Conservation (phyloP, 2,113 vertebrate genomes). For the Choloepus hoffmanni region DNA sequence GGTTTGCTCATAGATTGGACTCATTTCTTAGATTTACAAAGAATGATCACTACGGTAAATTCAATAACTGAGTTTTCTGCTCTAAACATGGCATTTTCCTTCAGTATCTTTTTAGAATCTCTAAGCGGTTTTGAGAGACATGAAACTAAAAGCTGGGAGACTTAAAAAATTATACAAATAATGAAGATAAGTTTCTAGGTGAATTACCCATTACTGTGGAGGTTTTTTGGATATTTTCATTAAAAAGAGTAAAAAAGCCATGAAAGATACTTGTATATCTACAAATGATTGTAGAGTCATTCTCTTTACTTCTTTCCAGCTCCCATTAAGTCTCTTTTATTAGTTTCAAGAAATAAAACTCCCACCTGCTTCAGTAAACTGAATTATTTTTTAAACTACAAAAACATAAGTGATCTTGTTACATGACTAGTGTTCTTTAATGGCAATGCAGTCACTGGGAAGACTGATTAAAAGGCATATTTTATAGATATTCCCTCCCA, state of each 20-base stretch:
- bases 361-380: slow-evolving; percentile 71
- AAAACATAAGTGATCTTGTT: slow-evolving; percentile 23
- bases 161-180: slow-evolving; percentile 82
- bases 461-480: slow-evolving; percentile 33
- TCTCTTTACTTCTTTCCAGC: slow-evolving; percentile 75
- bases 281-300: slow-evolving; percentile 73
- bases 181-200: slow-evolving; percentile 68
- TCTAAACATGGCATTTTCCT: slow-evolving; percentile 68
- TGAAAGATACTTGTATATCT: slow-evolving; percentile 66
- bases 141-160: slow-evolving; percentile 69
- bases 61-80: slow-evolving; percentile 74
- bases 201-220: slow-evolving; percentile 77
- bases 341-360: slow-evolving; percentile 76
- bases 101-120: slow-evolving; percentile 69
- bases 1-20: slow-evolving; percentile 48
- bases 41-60: slow-evolving; percentile 68
- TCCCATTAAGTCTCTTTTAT: slow-evolving; percentile 73
- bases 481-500: slow-evolving; percentile 5
- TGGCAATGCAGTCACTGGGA: slow-evolving; percentile 40
- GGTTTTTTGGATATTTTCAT: slow-evolving; percentile 75
- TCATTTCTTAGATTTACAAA: slow-evolving; percentile 73
- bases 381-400: slow-evolving; percentile 72
- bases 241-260: slow-evolving; percentile 77
- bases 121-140: slow-evolving; percentile 76
- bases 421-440: slow-evolving; percentile 59